Evolutionary conservation across 1,140 invertebrate genomes (phyloP).

Genomic region (Sycobia sp.): DNA sequence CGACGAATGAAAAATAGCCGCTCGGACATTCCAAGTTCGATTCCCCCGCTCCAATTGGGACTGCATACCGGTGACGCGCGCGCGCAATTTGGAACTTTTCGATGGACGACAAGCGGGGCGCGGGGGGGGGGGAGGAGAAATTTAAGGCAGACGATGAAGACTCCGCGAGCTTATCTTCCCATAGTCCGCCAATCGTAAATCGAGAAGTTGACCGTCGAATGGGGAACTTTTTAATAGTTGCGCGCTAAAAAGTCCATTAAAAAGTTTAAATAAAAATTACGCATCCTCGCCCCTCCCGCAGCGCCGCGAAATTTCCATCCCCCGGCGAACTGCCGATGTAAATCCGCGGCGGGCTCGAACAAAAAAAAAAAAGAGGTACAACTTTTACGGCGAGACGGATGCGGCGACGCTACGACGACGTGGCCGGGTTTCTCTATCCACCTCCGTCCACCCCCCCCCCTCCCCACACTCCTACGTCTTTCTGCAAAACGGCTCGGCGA

Average conservation of each 20-base stretch:
- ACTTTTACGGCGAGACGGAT: constrained; percentile 20
- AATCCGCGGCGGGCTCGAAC: constrained; percentile 9
- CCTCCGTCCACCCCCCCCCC: too few relatives aligned
- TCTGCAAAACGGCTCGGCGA: background rate
- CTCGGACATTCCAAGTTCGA: too few relatives aligned
- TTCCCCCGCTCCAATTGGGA: too few relatives aligned
- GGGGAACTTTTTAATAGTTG: constrained; percentile 22
- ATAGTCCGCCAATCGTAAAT: constrained; percentile 21
- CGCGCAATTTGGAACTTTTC: too few relatives aligned
- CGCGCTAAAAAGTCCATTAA: constrained; percentile 26
- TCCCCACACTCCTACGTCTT: background rate
- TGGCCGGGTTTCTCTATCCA: background rate
- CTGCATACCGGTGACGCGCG: too few relatives aligned
- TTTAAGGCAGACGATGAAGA: too few relatives aligned
- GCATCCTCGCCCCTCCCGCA: background rate
- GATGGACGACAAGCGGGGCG: too few relatives aligned
- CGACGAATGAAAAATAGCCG: too few relatives aligned
- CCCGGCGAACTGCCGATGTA: constrained; percentile 26
- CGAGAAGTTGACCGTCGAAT: background rate
- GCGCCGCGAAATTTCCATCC: constrained; percentile 14
- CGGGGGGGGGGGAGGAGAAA: too few relatives aligned
- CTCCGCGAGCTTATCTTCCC: too few relatives aligned
- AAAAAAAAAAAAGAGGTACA: constrained; percentile 29
- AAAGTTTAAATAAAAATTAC: constrained; percentile 27
- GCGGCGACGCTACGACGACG: background rate